These are phyloP conservation scores for Mastomys natalensis DNA, from an alignment of 2,113 vertebrate species.

Conservation along the genomic window DNA sequence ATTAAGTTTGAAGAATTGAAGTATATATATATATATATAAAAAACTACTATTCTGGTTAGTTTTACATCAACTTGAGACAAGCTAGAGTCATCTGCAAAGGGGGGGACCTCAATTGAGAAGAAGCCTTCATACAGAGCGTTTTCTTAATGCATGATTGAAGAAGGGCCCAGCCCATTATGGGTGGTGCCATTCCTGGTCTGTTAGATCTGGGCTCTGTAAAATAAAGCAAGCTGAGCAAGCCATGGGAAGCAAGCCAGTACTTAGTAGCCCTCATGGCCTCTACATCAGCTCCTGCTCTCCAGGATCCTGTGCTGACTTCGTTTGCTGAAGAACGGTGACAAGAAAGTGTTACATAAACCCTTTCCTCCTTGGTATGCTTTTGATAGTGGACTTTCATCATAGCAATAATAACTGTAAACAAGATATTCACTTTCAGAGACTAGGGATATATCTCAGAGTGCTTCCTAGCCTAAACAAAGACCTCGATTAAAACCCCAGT, in stretches of 20 bases:
- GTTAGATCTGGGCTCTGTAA: background rate
- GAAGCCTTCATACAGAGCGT: background rate
- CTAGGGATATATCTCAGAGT: no score
- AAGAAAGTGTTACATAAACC: background rate
- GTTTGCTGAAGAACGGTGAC: background rate
- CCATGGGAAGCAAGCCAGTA: background rate
- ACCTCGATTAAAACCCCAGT: background rate
- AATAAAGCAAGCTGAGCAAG: background rate
- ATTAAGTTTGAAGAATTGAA: background rate
- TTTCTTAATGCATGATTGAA: background rate
- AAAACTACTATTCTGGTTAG: background rate
- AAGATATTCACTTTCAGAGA: background rate
- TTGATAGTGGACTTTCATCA: background rate
- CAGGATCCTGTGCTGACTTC: background rate
- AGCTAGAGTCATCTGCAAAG: no score
- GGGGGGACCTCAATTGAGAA: background rate
- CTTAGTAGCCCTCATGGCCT: rapidly evolving
- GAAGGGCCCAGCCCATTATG: background rate
- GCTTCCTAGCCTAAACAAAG: no score
- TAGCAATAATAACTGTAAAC: no score
- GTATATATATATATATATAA: no score
- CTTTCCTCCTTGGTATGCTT: background rate
- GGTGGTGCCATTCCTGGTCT: background rate
- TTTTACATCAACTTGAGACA: background rate
- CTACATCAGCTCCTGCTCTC: background rate